These are phyloP conservation scores for Formica exsecta DNA, from an alignment of 1,140 invertebrate species.

Conservation along the genomic window DNA sequence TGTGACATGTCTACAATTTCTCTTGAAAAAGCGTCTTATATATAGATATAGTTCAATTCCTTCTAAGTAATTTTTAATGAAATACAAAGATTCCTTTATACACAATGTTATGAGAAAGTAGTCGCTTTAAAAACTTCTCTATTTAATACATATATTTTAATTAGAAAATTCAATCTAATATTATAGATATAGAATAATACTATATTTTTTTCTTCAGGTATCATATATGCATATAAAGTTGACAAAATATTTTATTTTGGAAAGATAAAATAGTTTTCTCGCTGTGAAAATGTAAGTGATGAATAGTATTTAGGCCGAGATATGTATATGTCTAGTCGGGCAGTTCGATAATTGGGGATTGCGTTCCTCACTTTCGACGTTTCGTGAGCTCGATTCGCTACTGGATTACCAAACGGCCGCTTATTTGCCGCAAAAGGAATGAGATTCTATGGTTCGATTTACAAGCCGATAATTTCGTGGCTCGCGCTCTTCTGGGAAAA, in stretches of 20 bases:
- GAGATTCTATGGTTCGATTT: constrained; percentile 72
- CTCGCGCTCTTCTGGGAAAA: constrained; percentile 79
- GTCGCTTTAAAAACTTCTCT: neutral
- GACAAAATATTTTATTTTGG: neutral
- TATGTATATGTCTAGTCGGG: constrained; percentile 18
- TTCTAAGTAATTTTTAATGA: neutral
- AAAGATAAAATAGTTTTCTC: neutral
- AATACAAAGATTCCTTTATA: neutral
- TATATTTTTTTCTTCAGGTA: neutral
- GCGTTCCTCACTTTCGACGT: constrained; percentile 35
- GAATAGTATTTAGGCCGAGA: neutral
- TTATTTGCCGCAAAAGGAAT: constrained; percentile 60
- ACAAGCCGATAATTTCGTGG: constrained; percentile 77
- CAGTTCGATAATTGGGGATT: constrained; percentile 38
- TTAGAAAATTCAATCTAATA: neutral
- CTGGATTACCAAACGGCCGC: constrained; percentile 20
- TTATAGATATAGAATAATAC: neutral
- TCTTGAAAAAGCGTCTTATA: constrained; percentile 24
- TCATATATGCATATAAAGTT: neutral
- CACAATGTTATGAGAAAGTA: neutral
- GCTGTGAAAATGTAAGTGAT: neutral
- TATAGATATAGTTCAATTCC: neutral
- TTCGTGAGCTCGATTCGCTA: constrained; percentile 32
- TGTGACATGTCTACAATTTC: constrained; percentile 48
- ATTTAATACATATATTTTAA: neutral